These are phyloP conservation scores for Drosophila takahashii DNA, from an alignment of 1,140 invertebrate species.

Conservation along the genomic window DNA sequence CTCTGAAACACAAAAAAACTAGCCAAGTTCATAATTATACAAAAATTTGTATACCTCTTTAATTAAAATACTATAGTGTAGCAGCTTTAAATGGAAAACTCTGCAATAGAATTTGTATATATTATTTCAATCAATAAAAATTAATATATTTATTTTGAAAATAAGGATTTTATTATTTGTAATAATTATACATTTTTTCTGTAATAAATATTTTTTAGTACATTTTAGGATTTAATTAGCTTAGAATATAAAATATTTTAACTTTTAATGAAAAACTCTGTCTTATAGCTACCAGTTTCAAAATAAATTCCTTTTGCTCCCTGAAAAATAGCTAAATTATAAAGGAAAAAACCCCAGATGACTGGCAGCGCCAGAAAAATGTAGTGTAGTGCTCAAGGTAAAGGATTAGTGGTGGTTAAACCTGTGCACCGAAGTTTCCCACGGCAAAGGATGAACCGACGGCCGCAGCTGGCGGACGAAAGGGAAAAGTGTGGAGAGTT, in stretches of 20 bases:
- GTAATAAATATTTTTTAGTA: no score
- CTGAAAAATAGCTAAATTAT: background rate
- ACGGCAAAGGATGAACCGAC: slow-evolving; percentile 44
- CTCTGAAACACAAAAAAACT: background rate
- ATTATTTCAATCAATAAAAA: no score
- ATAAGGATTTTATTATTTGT: no score
- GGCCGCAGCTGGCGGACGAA: slow-evolving; percentile 40
- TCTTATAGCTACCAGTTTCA: no score
- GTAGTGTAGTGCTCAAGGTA: slow-evolving; percentile 61
- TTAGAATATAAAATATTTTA: no score
- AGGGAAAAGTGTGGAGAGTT: slow-evolving; percentile 47
- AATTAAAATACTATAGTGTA: background rate
- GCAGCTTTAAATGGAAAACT: background rate
- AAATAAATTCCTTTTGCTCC: background rate
- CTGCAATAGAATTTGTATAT: no score
- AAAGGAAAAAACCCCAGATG: background rate
- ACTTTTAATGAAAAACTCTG: no score
- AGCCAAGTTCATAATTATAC: background rate
- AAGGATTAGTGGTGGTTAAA: slow-evolving; percentile 62
- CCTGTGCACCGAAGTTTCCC: slow-evolving; percentile 61
- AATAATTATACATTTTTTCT: no score
- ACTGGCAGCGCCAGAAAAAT: slow-evolving; percentile 26
- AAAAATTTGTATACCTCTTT: no score
- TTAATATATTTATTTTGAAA: no score
- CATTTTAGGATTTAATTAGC: no score